Base-by-base conservation (phyloP, 2,113 vertebrate species). In the Ctenomys sociabilis region DNA sequence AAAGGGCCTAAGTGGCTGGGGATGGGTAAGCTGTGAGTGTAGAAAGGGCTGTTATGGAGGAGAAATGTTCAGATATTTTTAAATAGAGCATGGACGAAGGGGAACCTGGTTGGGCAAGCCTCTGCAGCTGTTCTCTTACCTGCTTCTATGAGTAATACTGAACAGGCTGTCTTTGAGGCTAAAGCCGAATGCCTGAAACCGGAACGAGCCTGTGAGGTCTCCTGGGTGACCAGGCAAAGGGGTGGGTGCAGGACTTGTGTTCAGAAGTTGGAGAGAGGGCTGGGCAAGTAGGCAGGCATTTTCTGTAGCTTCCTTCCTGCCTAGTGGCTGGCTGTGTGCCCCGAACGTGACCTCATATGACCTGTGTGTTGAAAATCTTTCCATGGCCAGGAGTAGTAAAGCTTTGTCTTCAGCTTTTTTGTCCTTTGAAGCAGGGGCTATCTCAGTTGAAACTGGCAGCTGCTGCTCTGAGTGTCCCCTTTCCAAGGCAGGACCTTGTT, bases 281-380 rank as follows among this genome's bases (percentile, higher is more conserved):
- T 57, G 91, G 61, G 88, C 54, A 24, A 93, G 57, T 90, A 85
- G 88, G 92, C 96, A 78, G 26, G 90, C 93, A 85, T 73, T 94
- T n/a, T 11, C 61, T 88, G 85, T 45, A 5, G 73, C 95, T 97
- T 96, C 93, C 97, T 97, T 97, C 96, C 96, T 11, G 92, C 93
- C 90, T 70, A 85, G 92, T 68, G 19, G 81, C 94, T 96, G 97
- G 96, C 97, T 81, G 59, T 0, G 0, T 30, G 95, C 96, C 97
- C 92, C 81, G 92, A 92, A 91, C 94, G 90, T 97, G 97, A 97
- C 96, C 97, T 97, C 90, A 95, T 81, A 95, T 96, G 96, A 97
- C 97, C 96, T 45, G 54, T 17, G 88, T 97, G 75, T 85, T 97
- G 90, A 95, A 90, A 92, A 83, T 14, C 1, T 70, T 85, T 92